Percentiles rank a stretch among this genome's conserved stretches.
phyloP scores from a whole-genome alignment of 2,888 invertebrate genomes.

The Odontocerum albicorne region DNA sequence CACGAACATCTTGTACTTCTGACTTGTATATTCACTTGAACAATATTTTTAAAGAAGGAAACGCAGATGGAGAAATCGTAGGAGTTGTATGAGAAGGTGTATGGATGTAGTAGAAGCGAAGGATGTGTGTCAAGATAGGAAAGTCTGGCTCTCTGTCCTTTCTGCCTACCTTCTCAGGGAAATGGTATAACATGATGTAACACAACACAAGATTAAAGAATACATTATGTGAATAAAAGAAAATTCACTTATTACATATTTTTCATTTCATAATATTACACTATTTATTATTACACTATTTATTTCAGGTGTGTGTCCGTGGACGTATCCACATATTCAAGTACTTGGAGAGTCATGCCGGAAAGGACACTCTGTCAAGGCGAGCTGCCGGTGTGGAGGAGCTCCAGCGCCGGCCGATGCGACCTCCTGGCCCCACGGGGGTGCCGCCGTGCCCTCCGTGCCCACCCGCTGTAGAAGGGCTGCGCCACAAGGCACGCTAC shows the following conservation, averaged over 20 bases:
- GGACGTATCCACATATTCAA: slow-evolving; percentile 95
- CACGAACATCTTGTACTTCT: too few relatives aligned
- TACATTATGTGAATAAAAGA: too few relatives aligned
- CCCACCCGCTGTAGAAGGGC: slow-evolving; percentile 44
- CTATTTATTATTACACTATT: not conserved
- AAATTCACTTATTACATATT: not conserved
- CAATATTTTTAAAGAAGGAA: too few relatives aligned
- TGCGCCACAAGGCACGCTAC: slow-evolving; percentile 60
- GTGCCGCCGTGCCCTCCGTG: slow-evolving; percentile 38
- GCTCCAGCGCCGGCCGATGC: slow-evolving; percentile 41
- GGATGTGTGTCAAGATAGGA: too few relatives aligned
- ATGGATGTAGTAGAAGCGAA: too few relatives aligned
- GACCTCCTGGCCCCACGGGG: slow-evolving; percentile 41
- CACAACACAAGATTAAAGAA: too few relatives aligned
- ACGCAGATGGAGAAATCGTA: too few relatives aligned
- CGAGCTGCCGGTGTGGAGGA: slow-evolving; percentile 52
- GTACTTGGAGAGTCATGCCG: slow-evolving; percentile 86
- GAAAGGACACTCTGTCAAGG: slow-evolving; percentile 61
- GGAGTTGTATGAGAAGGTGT: too few relatives aligned
- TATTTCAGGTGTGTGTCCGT: slow-evolving; percentile 80
- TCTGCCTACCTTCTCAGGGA: too few relatives aligned
- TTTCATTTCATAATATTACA: not conserved
- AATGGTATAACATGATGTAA: too few relatives aligned
- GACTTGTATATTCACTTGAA: too few relatives aligned
- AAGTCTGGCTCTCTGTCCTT: too few relatives aligned